Base-by-base conservation (phyloP, 2,797 vertebrate genomes). In the Crenuchus spilurus region DNA sequence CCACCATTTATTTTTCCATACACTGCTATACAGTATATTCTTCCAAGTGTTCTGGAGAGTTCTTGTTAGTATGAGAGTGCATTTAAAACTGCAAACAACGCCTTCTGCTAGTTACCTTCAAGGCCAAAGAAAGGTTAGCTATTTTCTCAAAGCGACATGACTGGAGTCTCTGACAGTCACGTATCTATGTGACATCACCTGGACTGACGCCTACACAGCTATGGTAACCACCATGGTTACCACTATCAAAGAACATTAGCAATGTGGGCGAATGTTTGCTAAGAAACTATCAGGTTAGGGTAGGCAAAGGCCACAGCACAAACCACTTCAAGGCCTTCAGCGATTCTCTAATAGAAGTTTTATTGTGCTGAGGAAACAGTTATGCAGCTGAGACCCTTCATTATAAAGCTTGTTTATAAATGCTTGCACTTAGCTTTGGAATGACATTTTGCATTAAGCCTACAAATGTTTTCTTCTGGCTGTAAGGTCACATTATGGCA, bases 171-270 rank as follows among this genome's bases (percentile, higher is more conserved):
- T 63, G 70, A 71, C 49, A 58, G 6, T 49, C 30, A 46, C 72
- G 54, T 67, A 39, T 31, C 51, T 41, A 54, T 66, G 35, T 58
- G 48, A 75, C 20, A n/a, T 44, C 72, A 37, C 22, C 28, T 52
- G 14, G 24, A 48, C 63, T 77, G 48, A 79, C 4, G 62, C 37
- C 63, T 57, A 1, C 26, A 74, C 58, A 58, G n/a, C 69, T 31
- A 70, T 66, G 58, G 78, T 18, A 74, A 76, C 75, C 55, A 48
- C 69, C 37, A 70, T 66, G 58, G 78, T 18, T 70, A 76, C 75
- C 55, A 48, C 7, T 1, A 46, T 48, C 49, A 62, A 55, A 14
- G 49, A 58, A 49, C 37, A 65, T 65, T 64, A 62, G 54, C 44
- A 33, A 31, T 24, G 57, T 4, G 22, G 44, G 62, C 41, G 24